These are phyloP conservation scores for Lutjanus campechanus DNA, from an alignment of 2,797 vertebrate species.

Conservation along the genomic window DNA sequence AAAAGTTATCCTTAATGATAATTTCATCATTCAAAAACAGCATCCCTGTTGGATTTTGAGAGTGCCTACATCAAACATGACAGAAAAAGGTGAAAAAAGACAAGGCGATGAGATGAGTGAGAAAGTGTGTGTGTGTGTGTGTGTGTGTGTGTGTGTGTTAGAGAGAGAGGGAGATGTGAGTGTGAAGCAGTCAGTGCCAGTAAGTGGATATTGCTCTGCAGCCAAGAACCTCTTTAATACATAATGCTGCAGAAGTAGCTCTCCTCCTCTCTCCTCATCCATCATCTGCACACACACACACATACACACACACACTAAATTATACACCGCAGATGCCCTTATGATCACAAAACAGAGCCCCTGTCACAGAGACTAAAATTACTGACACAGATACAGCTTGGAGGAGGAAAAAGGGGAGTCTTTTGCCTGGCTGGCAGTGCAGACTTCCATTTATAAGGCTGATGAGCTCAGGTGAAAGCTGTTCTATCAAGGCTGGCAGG, in stretches of 20 bases:
- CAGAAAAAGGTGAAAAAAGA: neutral
- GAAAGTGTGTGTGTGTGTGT: neutral
- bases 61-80: neutral
- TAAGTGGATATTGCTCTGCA: slow-evolving; percentile 51
- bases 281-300: slow-evolving; percentile 58
- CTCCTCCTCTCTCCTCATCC: slow-evolving; percentile 60
- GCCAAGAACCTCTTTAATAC: slow-evolving; percentile 68
- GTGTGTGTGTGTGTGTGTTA: no score
- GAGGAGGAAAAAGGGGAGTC: neutral
- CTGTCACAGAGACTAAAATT: slow-evolving; percentile 61
- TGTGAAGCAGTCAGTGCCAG: slow-evolving; percentile 16
- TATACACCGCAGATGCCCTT: slow-evolving; percentile 55
- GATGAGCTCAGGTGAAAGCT: no score
- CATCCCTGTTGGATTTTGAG: neutral
- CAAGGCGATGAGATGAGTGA: neutral
- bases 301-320: slow-evolving; percentile 26
- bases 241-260: slow-evolving; percentile 61
- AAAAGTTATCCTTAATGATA: neutral
- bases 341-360: slow-evolving; percentile 53
- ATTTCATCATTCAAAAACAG: neutral
- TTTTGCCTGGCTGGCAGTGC: neutral
- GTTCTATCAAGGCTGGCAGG: neutral
- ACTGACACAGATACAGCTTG: slow-evolving; percentile 24
- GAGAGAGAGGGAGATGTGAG: neutral
- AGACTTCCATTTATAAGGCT: no score